Conservation (phyloP, 1,140 invertebrate genomes). For the Hypothenemus hampei region DNA sequence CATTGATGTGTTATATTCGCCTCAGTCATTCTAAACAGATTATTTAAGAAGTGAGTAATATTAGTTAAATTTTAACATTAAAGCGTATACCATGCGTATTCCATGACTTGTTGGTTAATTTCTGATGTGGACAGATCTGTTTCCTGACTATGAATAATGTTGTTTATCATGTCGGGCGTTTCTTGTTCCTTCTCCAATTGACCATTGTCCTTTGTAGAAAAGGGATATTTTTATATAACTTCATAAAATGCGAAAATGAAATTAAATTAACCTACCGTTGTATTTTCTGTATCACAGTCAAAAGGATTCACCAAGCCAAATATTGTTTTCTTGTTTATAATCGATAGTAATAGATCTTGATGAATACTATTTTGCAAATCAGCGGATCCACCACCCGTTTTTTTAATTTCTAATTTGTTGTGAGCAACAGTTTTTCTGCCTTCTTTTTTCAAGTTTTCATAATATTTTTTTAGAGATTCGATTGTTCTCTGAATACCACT, state of each 20-base stretch:
- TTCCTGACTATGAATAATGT: neutral
- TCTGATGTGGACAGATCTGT: neutral
- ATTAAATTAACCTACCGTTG: neutral
- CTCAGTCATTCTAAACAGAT: neutral
- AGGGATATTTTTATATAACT: neutral
- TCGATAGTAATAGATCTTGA: constrained; percentile 1
- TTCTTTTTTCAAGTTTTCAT: constrained; percentile 18
- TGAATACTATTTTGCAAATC: neutral
- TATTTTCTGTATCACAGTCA: constrained; percentile 14
- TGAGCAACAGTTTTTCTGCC: constrained; percentile 15
- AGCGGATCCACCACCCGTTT: constrained; percentile 14
- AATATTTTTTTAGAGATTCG: constrained; percentile 21
- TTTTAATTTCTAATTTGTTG: constrained; percentile 6
- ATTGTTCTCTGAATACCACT: neutral
- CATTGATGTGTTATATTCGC: neutral
- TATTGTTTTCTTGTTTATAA: constrained; percentile 20
- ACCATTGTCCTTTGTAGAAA: neutral
- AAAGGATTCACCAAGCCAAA: constrained; percentile 10
- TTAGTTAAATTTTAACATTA: neutral
- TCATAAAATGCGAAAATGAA: neutral
- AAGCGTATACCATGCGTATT: neutral
- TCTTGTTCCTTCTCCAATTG: neutral
- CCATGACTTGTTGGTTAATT: neutral
- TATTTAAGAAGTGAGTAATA: neutral
- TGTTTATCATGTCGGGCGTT: neutral